Evolutionary conservation across 2,888 invertebrate species (phyloP).

Genomic region (Tuta absoluta): DNA sequence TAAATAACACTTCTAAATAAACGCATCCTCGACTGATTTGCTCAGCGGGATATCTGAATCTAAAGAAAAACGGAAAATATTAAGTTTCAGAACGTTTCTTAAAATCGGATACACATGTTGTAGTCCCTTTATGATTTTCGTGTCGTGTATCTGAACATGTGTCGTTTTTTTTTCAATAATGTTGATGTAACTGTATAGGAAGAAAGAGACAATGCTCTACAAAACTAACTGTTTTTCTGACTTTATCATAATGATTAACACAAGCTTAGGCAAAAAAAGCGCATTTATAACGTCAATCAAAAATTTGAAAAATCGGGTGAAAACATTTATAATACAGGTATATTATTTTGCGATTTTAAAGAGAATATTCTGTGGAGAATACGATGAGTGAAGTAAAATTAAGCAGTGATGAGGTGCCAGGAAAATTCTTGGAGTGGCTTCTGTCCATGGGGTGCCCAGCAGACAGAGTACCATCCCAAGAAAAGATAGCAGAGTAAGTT

Average conservation of each 20-base stretch:
- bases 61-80: too few species aligned
- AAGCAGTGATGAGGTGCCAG: slow-evolving; percentile 65
- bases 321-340: background rate
- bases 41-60: too few species aligned
- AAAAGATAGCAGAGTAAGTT: slow-evolving; percentile 65
- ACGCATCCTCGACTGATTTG: too few species aligned
- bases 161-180: background rate
- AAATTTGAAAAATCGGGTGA: slow-evolving; percentile 5
- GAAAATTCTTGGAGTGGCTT: slow-evolving; percentile 68
- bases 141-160: background rate
- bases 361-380: too few species aligned
- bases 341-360: background rate
- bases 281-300: slow-evolving; percentile 6
- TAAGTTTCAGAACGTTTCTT: background rate
- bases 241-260: background rate
- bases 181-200: background rate
- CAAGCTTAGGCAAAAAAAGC: background rate
- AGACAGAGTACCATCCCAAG: slow-evolving; percentile 63
- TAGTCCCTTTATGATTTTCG: background rate
- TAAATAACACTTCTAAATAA: too few species aligned
- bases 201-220: background rate
- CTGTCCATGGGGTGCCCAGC: slow-evolving; percentile 69
- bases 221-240: background rate
- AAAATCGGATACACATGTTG: background rate
- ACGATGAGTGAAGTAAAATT: slow-evolving; percentile 56